These are phyloP conservation scores for Plusia festucae DNA, from an alignment of 2,888 invertebrate genomes.

Conservation along the genomic window DNA sequence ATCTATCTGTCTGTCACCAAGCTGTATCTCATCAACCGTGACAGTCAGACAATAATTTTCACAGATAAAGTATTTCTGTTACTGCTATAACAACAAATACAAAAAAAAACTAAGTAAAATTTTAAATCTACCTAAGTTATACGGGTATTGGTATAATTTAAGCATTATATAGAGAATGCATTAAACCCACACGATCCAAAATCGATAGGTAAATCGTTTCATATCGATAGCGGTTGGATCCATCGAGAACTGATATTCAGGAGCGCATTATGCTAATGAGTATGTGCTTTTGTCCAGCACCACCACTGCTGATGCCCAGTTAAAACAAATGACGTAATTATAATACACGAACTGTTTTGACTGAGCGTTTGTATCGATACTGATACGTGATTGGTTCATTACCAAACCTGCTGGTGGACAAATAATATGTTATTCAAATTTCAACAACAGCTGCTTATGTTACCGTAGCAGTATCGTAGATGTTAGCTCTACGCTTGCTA, in stretches of 20 bases:
- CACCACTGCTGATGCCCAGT: constrained; percentile 43
- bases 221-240: constrained; percentile 44
- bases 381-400: constrained; percentile 35
- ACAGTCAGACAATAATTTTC: too few relatives aligned
- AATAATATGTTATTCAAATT: background rate
- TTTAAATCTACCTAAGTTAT: background rate
- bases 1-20: too few relatives aligned
- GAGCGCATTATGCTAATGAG: constrained; percentile 59
- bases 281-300: constrained; percentile 54
- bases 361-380: constrained; percentile 28
- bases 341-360: constrained; percentile 47
- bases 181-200: constrained; percentile 47
- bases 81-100: too few relatives aligned
- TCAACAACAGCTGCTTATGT: background rate
- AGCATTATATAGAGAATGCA: constrained; percentile 50
- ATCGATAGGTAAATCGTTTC: constrained; percentile 51
- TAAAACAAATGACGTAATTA: constrained; percentile 52
- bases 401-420: constrained; percentile 2
- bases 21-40: too few relatives aligned
- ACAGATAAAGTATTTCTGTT: too few relatives aligned
- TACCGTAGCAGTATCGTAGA: background rate
- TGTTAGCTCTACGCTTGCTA: background rate
- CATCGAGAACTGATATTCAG: constrained; percentile 52
- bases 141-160: constrained; percentile 35
- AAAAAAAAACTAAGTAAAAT: too few relatives aligned